A percentile compares a stretch with the other conserved stretches of the same genome.
phyloP scores from a whole-genome alignment of 2,888 invertebrate genomes.

The Sthenelais limicola region DNA sequence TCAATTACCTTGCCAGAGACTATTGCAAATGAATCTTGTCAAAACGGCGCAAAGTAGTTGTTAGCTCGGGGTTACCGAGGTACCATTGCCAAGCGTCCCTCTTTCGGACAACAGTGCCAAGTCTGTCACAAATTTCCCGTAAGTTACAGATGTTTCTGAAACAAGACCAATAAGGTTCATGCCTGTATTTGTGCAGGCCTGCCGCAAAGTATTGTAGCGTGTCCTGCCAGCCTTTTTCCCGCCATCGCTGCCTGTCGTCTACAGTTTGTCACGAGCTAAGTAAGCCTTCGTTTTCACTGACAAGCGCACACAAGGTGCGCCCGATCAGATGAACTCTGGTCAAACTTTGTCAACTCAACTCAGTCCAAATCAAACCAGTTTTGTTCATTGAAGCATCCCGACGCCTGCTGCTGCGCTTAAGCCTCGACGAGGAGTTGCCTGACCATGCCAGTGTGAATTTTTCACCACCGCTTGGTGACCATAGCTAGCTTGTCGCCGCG shows the following conservation, averaged over 20 bases:
- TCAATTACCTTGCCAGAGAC: no score
- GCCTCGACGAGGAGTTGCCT: neutral
- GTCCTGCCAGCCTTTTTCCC: no score
- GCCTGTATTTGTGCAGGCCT: constrained; percentile 20
- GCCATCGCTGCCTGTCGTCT: neutral
- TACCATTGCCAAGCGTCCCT: constrained; percentile 15
- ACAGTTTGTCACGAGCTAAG: constrained; percentile 16
- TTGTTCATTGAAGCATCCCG: neutral
- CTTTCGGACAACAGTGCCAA: neutral
- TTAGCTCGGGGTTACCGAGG: constrained; percentile 20
- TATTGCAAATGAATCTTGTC: no score
- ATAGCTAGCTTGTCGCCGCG: neutral
- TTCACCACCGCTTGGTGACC: neutral
- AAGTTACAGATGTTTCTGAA: constrained; percentile 34
- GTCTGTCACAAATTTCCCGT: constrained; percentile 24
- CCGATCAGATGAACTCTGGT: no score
- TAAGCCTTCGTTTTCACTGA: no score
- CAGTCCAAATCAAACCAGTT: constrained; percentile 15
- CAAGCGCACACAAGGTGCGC: no score
- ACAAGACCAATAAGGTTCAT: constrained; percentile 31
- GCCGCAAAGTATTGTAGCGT: constrained; percentile 2
- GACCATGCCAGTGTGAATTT: constrained; percentile 14
- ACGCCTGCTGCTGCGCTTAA: neutral
- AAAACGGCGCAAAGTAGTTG: no score
- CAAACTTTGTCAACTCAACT: constrained; percentile 22